Base-by-base conservation (phyloP, 2,113 vertebrate species). In the Istiophorus platypterus region DNA sequence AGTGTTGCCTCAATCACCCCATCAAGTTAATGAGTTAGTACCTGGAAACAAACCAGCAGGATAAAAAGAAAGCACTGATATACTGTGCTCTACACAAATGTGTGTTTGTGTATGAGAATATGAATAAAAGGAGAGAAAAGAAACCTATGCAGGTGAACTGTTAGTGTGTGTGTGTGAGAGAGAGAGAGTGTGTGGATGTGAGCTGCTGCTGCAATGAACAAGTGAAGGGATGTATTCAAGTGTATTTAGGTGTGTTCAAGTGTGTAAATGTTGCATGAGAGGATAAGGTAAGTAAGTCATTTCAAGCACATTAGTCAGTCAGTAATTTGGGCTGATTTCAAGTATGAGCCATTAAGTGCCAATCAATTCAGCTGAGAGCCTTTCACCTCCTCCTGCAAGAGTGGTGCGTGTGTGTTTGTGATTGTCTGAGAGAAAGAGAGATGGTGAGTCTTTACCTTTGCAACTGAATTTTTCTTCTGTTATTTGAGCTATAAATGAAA, bases 291-390 rank as follows among this genome's bases (percentile, higher is more conserved):
- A 85, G 77, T 82, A 79, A 88, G 87, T 84, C 83, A 80, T 89
- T 81, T 84, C 29, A 86, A 88, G 87, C 82, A 77, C 79, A 88
- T 86, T 78, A 76, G 82, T 64, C 85, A 87, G 78, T 56, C 72
- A 73, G 78, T 92, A 82, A 89, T 89, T 88, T 90, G 64, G 82
- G 65, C 41, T 78, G 77, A 90, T 86, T 92, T 89, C 75, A 81
- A 91, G 85, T 90, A 79, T 11, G 83, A 89, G 79, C 75, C 71
- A 82, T 87, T 90, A 85, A 88, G 39, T 88, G 78, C 81, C 76
- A 89, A 85, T 91, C 88, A 91, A 89, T 91, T 90, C 81, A 73
- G 64, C 63, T 84, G 74, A 91, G 86, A 89, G 88, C 79, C 87
- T 90, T 89, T 81, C 59, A 80, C 31, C 74, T 82, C 74, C 58